Base-by-base conservation (phyloP, 92 coral and sea anemone genomes). In the Epizoanthus stellaris region DNA sequence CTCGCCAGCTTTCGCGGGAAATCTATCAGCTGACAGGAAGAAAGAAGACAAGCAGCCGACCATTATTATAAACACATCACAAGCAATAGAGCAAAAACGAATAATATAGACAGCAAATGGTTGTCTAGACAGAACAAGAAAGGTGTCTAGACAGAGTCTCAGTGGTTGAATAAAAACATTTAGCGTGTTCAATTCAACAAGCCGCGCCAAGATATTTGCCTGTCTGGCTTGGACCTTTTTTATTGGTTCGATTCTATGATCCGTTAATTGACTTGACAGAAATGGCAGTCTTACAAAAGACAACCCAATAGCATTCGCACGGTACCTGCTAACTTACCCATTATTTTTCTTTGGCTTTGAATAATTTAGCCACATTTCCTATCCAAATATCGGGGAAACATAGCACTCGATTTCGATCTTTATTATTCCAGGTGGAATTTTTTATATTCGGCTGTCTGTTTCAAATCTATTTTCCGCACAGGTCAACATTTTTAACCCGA, bases 141-240 rank as follows among this genome's bases (percentile, higher is more conserved):
- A 73, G 70, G 5, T 10, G 98, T 94, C 98, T 94, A 94, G 98
- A 94, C 98, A 70, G 8, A 60, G 95, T 77, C 95, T 89, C 87
- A 73, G 54, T 64, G 57, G 14, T 85, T 62, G 68, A 80, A 80
- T 76, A 90, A 86, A 91, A 92, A 90, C 92, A 92, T 86, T 90
- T 94, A 90, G 85, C 93, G 80, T 85, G 90, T 85, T 80, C 89
- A 82, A 88, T 91, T 80, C 92, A 60, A 56, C 80, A 67, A 52
- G 87, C 70, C 86, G 89, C 68, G 75, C 47, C 72, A 79, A 70
- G 83, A 79, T 79, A 43, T 79, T 54, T 54, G 56, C 57, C 64
- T 62, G 60, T 63, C 57, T 64, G 40, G 5, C 72, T 64, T 4
- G 60, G 7, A 64, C 60, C 45, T 15, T 21, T 79, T 64, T 63